Evolutionary conservation across 2,888 invertebrate genomes (phyloP).

Genomic region (Macrophya alboannulata): DNA sequence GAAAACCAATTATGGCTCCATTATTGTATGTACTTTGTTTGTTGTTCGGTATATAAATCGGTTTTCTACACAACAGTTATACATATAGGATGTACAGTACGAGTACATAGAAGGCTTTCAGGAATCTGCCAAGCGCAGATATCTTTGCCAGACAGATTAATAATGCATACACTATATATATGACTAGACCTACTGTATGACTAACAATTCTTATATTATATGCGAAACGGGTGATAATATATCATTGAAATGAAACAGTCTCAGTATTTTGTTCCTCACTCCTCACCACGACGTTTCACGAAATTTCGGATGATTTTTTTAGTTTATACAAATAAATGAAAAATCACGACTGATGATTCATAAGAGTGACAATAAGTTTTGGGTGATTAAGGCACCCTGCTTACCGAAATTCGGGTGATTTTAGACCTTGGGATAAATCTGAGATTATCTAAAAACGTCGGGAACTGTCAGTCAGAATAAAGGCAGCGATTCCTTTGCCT

Average conservation of each 20-base stretch:
- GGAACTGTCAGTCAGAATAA: conserved; percentile 42
- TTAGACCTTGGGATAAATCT: conserved; percentile 1
- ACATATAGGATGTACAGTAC: background rate
- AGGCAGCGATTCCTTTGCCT: conserved; percentile 37
- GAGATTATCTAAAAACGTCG: background rate
- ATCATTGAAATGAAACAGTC: background rate
- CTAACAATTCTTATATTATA: background rate
- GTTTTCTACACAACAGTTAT: background rate
- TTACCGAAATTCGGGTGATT: conserved; percentile 5
- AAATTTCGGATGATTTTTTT: no score
- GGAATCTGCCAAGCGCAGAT: conserved; percentile 34
- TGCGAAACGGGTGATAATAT: conserved; percentile 9
- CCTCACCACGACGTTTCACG: no score
- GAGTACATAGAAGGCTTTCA: background rate
- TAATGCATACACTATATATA: conserved; percentile 8
- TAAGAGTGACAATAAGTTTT: no score
- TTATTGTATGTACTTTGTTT: background rate
- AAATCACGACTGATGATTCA: no score
- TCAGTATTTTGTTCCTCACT: background rate
- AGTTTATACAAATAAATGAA: no score
- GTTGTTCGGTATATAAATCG: background rate
- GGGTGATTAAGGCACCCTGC: background rate
- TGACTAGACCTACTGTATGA: background rate
- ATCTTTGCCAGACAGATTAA: conserved; percentile 29
- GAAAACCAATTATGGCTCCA: background rate